Conservation (phyloP, 2,797 vertebrate genomes). For the Bovichtus diacanthus region DNA sequence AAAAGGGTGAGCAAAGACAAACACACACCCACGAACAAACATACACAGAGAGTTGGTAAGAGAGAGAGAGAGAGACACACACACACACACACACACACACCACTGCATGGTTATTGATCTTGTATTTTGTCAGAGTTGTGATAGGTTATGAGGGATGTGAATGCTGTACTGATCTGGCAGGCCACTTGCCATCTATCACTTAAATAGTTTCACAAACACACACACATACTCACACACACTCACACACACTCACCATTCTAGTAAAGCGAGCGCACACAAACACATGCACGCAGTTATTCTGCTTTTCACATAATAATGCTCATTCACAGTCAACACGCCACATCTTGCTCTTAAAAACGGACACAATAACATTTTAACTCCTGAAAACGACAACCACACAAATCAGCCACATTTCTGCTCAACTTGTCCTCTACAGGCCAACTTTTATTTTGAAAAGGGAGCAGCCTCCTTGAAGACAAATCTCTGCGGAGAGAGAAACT, state of each 20-base stretch:
- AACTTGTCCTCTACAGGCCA: neutral
- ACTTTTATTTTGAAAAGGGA: conserved; percentile 24
- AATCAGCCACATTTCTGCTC: neutral
- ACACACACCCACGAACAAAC: no score
- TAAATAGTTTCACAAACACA: neutral
- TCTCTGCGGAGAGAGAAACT: conserved; percentile 39
- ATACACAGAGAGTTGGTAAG: no score
- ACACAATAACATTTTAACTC: neutral
- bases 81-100: neutral
- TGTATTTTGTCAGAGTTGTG: conserved; percentile 23
- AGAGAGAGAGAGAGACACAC: no score
- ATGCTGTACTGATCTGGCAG: conserved; percentile 32
- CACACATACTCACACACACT: neutral
- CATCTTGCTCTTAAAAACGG: no score
- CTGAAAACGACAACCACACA: neutral
- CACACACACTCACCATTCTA: neutral
- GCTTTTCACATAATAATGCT: neutral
- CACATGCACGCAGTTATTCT: neutral
- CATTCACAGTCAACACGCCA: neutral
- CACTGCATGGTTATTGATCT: conserved; percentile 33
- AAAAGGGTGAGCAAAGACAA: no score
- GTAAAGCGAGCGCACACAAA: neutral
- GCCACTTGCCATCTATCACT: conserved; percentile 30
- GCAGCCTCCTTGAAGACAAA: conserved; percentile 27
- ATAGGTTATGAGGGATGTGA: conserved; percentile 38